phyloP scores from a whole-genome alignment of 2,797 vertebrate species.

The Apodemus agrarius region DNA sequence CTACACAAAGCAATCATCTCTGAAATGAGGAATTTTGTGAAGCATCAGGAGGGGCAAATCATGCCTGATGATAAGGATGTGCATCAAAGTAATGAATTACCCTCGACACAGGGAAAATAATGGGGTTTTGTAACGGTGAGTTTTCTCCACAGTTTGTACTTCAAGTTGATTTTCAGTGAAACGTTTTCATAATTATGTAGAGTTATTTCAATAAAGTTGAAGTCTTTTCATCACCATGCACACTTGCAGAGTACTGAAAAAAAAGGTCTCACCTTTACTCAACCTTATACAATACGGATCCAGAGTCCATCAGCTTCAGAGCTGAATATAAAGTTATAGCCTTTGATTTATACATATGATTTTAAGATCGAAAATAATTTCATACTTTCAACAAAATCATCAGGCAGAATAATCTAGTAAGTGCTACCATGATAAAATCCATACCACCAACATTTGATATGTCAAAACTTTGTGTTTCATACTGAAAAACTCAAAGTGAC shows the following conservation, averaged over 20 bases:
- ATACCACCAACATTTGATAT: neutral
- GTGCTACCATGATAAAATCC: neutral
- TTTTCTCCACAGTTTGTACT: constrained; percentile 57
- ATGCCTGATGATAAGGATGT: constrained; percentile 71
- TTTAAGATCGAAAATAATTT: neutral
- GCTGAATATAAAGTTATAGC: neutral
- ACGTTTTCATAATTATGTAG: constrained; percentile 54
- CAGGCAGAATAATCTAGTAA: neutral
- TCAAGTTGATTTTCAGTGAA: constrained; percentile 62
- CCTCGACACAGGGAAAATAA: constrained; percentile 63
- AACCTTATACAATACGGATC: neutral
- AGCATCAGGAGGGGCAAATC: constrained; percentile 79
- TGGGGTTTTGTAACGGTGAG: constrained; percentile 51
- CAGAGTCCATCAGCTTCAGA: neutral
- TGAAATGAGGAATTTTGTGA: constrained; percentile 76
- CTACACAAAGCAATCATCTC: constrained; percentile 81
- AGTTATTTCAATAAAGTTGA: constrained; percentile 14
- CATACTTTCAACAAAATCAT: neutral
- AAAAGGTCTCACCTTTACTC: neutral
- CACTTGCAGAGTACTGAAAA: neutral
- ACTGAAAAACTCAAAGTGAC: neutral
- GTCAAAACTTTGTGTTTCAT: constrained; percentile 9
- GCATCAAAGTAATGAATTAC: constrained; percentile 66
- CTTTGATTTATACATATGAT: neutral
- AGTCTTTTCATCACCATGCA: neutral